Percentiles rank a stretch among this genome's conserved stretches.
phyloP scores from a whole-genome alignment of 2,888 invertebrate species.

The Linnaemya vulpina region DNA sequence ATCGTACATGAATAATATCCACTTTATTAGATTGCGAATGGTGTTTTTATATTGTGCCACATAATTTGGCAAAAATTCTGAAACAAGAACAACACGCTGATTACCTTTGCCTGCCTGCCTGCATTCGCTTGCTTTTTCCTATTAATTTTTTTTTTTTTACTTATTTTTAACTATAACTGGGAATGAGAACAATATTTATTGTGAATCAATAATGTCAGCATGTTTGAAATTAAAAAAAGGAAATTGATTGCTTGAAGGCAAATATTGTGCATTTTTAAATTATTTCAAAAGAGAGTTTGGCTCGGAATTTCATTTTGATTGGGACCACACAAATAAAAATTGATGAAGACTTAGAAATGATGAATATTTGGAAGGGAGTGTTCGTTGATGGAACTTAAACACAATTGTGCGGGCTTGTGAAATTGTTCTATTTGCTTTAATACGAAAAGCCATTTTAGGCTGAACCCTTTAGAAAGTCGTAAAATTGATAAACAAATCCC shows the following conservation, averaged over 20 bases:
- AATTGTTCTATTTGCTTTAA: too few relatives aligned
- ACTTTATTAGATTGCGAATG: constrained; percentile 72
- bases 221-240: neutral
- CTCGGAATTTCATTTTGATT: neutral
- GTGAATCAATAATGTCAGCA: neutral
- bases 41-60: constrained; percentile 75
- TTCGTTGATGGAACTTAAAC: too few relatives aligned
- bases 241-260: neutral
- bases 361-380: too few relatives aligned
- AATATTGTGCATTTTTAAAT: neutral
- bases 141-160: neutral
- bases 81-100: constrained; percentile 33
- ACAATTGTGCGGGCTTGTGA: too few relatives aligned
- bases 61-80: constrained; percentile 77
- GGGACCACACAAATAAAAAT: neutral
- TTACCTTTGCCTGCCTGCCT: neutral
- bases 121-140: constrained; percentile 51
- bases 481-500: too few relatives aligned
- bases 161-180: neutral
- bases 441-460: too few relatives aligned
- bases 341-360: too few relatives aligned
- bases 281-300: neutral
- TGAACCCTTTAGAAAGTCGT: too few relatives aligned
- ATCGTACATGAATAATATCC: constrained; percentile 30
- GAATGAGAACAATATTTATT: neutral